These are phyloP conservation scores for Nothoprocta pentlandii DNA, from an alignment of 2,113 vertebrate genomes.

Conservation along the genomic window DNA sequence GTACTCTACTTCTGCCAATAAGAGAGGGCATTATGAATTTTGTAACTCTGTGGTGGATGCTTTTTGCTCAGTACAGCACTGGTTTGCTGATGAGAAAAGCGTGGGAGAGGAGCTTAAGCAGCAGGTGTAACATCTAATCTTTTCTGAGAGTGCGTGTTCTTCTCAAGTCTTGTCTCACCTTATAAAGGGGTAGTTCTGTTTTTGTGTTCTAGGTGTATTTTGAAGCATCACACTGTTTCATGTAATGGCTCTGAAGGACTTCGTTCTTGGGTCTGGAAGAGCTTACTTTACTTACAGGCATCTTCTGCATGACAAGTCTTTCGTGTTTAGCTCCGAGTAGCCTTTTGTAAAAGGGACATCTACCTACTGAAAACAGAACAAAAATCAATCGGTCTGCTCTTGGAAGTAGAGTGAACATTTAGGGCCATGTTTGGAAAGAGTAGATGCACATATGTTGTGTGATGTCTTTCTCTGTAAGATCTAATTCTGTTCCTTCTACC, in stretches of 20 bases:
- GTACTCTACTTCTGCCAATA: background rate
- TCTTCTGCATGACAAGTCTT: background rate
- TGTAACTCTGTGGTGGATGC: rapidly evolving
- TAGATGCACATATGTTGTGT: background rate
- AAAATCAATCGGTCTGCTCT: background rate
- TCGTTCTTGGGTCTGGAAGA: background rate
- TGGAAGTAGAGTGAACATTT: background rate
- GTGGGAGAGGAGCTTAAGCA: background rate
- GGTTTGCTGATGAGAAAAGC: background rate
- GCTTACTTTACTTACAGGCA: background rate
- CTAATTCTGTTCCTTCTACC: background rate
- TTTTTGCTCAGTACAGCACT: background rate
- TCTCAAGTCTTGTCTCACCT: rapidly evolving
- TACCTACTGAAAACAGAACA: background rate
- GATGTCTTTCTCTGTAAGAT: background rate
- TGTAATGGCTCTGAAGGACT: background rate
- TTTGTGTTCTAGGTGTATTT: background rate
- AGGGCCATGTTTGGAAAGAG: background rate
- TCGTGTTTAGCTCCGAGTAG: background rate
- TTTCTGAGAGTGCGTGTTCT: background rate
- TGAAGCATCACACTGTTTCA: background rate
- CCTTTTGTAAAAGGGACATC: background rate
- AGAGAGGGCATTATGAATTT: background rate
- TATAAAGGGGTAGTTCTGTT: background rate
- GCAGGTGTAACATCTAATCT: background rate